Evolutionary conservation across 2,888 invertebrate genomes (phyloP).

Genomic region (Arge pagana): DNA sequence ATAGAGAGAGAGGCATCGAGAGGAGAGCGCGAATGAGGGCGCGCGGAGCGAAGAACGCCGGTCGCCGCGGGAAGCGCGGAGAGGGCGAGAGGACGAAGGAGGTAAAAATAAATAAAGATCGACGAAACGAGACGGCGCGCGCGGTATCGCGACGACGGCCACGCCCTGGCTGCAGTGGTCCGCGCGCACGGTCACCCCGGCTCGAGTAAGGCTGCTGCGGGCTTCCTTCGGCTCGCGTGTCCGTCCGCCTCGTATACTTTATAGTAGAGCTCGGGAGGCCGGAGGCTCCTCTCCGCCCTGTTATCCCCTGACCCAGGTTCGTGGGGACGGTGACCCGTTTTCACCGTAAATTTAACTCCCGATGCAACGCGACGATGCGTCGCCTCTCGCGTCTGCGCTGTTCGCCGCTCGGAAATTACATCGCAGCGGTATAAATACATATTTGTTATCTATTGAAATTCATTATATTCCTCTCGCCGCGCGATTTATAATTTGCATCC

Average conservation of each 20-base stretch:
- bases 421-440: too few species aligned
- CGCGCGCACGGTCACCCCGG: background rate
- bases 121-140: slow-evolving; percentile 44
- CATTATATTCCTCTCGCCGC: too few species aligned
- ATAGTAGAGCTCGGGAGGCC: slow-evolving; percentile 12
- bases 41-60: background rate
- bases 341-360: background rate
- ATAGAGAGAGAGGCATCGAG: background rate
- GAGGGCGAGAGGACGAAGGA: slow-evolving; percentile 26
- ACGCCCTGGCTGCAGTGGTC: slow-evolving; percentile 23
- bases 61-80: too few species aligned
- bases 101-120: slow-evolving; percentile 31
- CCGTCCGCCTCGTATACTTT: slow-evolving; percentile 6
- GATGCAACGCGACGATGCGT: slow-evolving; percentile 3
- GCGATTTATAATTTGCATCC: too few species aligned
- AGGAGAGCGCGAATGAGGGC: background rate
- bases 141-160: slow-evolving; percentile 47
- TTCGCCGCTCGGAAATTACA: too few species aligned
- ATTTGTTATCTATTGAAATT: too few species aligned
- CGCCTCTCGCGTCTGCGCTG: too few species aligned
- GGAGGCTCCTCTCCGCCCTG: slow-evolving; percentile 1
- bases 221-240: background rate
- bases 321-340: slow-evolving; percentile 15
- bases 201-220: background rate
- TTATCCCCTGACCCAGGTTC: slow-evolving; percentile 11